Evolutionary conservation across 2,113 vertebrate genomes (phyloP).

Genomic region (Danio rerio): DNA sequence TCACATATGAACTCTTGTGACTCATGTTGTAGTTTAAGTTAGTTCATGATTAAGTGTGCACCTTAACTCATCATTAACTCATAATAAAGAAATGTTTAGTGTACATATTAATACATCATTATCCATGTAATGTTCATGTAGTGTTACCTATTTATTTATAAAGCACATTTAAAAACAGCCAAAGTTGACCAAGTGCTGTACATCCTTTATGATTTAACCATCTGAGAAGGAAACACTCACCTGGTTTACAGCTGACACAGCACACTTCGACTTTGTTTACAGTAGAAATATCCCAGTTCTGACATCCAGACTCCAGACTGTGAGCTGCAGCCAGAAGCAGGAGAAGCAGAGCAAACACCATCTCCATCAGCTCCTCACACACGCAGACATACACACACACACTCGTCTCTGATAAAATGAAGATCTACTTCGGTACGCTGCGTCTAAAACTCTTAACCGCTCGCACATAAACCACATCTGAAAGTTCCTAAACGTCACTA

Average conservation of each 20-base stretch:
- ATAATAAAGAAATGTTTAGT: too few relatives aligned
- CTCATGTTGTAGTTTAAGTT: too few relatives aligned
- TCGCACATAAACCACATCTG: constrained; percentile 6
- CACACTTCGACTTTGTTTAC: not conserved
- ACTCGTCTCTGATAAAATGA: not conserved
- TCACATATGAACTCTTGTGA: too few relatives aligned
- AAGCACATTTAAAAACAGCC: too few relatives aligned
- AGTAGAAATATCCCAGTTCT: rapidly evolving
- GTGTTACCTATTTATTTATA: too few relatives aligned
- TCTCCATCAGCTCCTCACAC: constrained; percentile 23
- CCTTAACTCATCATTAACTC: too few relatives aligned
- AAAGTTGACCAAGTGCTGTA: not conserved
- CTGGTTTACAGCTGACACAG: constrained; percentile 36
- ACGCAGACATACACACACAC: not conserved
- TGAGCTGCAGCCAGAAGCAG: constrained; percentile 9
- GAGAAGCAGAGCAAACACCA: not conserved
- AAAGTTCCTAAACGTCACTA: constrained; percentile 52
- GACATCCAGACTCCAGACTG: constrained; percentile 21
- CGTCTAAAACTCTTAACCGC: not conserved
- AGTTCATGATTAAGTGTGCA: too few relatives aligned
- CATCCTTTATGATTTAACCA: too few relatives aligned
- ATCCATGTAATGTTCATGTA: too few relatives aligned
- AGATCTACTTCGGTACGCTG: not conserved
- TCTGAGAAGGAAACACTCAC: constrained; percentile 18
- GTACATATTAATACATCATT: too few relatives aligned